Evolutionary conservation across 2,797 vertebrate genomes (phyloP), one percentile per base, ranked within the genome.

Genomic region (Myripristis jacobus): DNA sequence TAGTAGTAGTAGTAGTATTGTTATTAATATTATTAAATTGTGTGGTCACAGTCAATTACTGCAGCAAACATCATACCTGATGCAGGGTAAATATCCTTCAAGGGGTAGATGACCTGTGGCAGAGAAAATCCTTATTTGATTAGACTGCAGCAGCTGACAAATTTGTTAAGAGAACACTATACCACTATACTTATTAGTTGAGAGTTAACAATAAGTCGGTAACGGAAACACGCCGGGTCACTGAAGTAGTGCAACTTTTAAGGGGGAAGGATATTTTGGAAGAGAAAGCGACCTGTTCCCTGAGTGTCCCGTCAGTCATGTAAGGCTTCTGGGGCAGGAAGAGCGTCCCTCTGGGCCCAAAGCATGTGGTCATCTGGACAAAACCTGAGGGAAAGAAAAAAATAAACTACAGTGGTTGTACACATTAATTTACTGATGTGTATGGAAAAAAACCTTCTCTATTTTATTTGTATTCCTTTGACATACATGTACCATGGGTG

Each of bases 261-360:
- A 51, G n/a, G 16, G 27, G 27, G 10, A 55, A 13, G 18, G 13
- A 19, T 34, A 12, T 16, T 36, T 34, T n/a, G 9, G 29, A 18
- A 9, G 31, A 22, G 0, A 22, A 13, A 46, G 44, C 0, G 6
- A 98, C 98, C 96, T 99, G 98, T 73, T 99, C 97, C 0, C 97
- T 94, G 29, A 99, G 92, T 3, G 95, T 98, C 70, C 98, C 98
- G 0, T 99, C 97, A 0, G 97, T 99, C 85, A 99, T 95, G 89
- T 97, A 99, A 0, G 98, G 95, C 72, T 94, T 96, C 85, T 99
- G 98, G 0, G 98, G 98, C 75, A 99, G 93, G 87, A 99, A 98
- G 66, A 99, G 81, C 27, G 98, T 95, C 62, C 98, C 98, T 7
- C 93, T 94, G 52, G 98, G 97, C 8, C 98, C 98, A 55, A 99